Percentiles rank a stretch among this genome's conserved stretches.
Conservation (phyloP, 2,113 vertebrate genomes). For the Poicephalus gulielmi region DNA sequence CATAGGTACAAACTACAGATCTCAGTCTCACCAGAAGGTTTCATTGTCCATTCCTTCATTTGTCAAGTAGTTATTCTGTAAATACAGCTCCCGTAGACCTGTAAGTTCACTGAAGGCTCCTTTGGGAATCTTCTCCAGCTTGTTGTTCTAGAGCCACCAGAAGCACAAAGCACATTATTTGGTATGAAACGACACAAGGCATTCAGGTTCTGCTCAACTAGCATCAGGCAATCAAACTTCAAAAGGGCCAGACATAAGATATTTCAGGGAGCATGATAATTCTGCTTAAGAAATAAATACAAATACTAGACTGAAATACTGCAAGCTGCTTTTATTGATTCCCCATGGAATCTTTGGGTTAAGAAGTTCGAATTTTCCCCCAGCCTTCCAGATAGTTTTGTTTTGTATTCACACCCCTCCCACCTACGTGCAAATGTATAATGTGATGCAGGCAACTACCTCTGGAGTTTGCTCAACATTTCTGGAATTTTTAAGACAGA, state of each 20-base stretch:
- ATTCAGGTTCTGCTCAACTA: neutral
- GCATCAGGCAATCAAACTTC: neutral
- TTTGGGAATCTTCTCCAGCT: constrained; percentile 90
- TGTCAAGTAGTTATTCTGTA: constrained; percentile 93
- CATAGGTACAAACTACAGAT: neutral
- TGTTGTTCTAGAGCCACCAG: constrained; percentile 85
- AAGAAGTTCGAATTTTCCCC: neutral
- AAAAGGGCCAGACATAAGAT: neutral
- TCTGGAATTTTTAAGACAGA: neutral
- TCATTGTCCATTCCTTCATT: constrained; percentile 92
- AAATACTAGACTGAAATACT: neutral
- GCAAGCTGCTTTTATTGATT: neutral
- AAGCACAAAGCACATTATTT: constrained; percentile 2
- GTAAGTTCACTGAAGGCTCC: constrained; percentile 87
- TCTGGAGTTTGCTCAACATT: neutral
- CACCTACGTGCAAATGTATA: neutral
- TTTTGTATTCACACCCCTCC: neutral
- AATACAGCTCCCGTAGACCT: constrained; percentile 89
- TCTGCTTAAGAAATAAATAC: neutral
- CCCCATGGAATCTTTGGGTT: neutral
- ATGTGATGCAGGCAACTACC: neutral
- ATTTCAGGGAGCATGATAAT: neutral
- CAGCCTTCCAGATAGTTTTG: neutral
- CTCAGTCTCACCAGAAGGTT: constrained; percentile 88
- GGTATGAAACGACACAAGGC: neutral